These are phyloP conservation scores for Furnarius figulus DNA, from an alignment of 2,113 vertebrate genomes.

Conservation along the genomic window DNA sequence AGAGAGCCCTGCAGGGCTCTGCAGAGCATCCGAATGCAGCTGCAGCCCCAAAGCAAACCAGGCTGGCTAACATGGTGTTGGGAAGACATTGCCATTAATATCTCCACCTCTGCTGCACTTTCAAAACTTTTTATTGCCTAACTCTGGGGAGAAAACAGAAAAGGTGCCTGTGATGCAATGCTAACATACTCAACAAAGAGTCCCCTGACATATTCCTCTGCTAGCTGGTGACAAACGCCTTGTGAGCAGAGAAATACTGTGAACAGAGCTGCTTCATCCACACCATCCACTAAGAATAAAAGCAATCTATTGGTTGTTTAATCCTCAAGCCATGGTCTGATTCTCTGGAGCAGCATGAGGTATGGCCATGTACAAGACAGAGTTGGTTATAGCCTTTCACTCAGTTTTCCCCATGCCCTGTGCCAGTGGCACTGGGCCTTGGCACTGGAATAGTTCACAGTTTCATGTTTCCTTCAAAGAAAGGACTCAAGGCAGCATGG, in stretches of 20 bases:
- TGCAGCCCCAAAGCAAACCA: neutral
- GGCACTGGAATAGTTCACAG: neutral
- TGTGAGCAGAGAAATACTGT: neutral
- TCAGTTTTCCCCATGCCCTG: neutral
- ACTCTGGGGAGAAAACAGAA: neutral
- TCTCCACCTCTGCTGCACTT: neutral
- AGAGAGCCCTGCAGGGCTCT: neutral
- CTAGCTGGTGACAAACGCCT: neutral
- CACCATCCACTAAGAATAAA: neutral
- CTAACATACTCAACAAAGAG: neutral
- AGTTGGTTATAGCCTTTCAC: neutral
- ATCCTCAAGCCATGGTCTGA: neutral
- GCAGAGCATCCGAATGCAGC: neutral
- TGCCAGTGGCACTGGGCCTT: neutral
- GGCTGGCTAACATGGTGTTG: neutral
- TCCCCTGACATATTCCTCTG: neutral
- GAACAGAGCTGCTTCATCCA: neutral
- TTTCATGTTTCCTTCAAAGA: neutral
- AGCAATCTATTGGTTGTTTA: neutral
- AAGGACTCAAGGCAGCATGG: neutral
- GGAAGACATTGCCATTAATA: neutral
- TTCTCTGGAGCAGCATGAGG: neutral
- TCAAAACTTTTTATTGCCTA: neutral
- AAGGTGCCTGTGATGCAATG: neutral
- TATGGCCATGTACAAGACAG: neutral